Evolutionary conservation across 1,140 invertebrate genomes (phyloP).

Genomic region (Papilio helenus): DNA sequence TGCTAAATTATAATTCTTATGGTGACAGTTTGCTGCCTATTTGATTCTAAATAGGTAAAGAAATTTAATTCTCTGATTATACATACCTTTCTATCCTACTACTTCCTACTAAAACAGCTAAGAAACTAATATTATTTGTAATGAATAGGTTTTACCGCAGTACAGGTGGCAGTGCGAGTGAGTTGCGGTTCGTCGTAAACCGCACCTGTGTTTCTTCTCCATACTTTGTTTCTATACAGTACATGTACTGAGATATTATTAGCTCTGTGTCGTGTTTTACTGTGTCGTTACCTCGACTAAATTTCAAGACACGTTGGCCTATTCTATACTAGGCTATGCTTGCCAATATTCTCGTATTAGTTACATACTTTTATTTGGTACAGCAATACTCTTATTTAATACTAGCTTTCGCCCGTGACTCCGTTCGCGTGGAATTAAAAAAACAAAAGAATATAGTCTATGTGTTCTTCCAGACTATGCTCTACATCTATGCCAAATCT

Average conservation of each 20-base stretch:
- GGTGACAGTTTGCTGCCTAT: too few species aligned
- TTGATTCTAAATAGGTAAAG: background rate
- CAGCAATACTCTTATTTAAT: background rate
- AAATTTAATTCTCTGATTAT: background rate
- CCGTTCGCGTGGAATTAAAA: too few species aligned
- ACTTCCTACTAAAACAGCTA: background rate
- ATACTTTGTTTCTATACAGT: background rate
- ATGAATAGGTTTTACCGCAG: background rate
- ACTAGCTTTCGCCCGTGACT: too few species aligned
- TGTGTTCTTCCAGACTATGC: too few species aligned
- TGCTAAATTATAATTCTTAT: background rate
- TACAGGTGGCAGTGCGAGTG: background rate
- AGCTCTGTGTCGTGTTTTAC: background rate
- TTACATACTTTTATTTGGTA: background rate
- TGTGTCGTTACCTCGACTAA: background rate
- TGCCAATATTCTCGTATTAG: background rate
- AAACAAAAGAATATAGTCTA: too few species aligned
- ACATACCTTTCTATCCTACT: background rate
- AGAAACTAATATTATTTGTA: background rate
- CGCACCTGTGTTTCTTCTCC: conserved; percentile 10
- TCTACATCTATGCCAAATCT: too few species aligned
- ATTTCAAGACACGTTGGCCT: background rate
- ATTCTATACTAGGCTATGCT: background rate
- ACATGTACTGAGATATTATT: background rate
- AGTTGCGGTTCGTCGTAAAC: background rate